phyloP scores from a whole-genome alignment of 2,888 invertebrate species.

The Pseudoips prasinana region DNA sequence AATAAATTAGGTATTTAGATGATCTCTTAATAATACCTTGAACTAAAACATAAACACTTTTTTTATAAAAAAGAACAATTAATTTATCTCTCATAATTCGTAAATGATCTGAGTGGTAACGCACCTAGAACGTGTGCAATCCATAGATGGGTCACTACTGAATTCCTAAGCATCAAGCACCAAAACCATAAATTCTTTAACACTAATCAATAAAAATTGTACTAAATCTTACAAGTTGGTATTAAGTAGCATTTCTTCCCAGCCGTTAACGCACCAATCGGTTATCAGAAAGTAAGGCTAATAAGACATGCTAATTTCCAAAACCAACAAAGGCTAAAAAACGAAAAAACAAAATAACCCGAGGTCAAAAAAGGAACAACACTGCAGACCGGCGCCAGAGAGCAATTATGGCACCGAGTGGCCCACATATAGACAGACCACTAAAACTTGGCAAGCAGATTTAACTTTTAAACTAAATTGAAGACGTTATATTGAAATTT shows the following conservation, averaged over 20 bases:
- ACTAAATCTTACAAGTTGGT: too few species aligned
- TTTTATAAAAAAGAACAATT: too few species aligned
- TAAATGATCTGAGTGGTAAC: too few species aligned
- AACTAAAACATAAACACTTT: too few species aligned
- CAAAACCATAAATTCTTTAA: too few species aligned
- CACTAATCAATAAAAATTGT: too few species aligned
- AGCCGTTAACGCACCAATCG: conserved; percentile 74
- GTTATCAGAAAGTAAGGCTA: conserved; percentile 74
- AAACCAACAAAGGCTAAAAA: conserved; percentile 78
- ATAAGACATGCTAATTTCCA: conserved; percentile 82
- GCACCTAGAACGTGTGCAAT: too few species aligned
- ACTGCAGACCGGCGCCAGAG: conserved; percentile 73
- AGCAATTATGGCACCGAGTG: conserved; percentile 66
- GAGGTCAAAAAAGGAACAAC: conserved; percentile 65
- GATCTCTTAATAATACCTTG: too few species aligned
- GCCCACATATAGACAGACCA: conserved; percentile 34
- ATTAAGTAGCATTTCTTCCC: conserved; percentile 1
- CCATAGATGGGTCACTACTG: too few species aligned
- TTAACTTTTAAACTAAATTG: background rate
- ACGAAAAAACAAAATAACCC: conserved; percentile 49
- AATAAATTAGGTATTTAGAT: too few species aligned
- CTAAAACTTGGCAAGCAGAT: conserved; percentile 27
- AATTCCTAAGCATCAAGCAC: too few species aligned
- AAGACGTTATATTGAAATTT: background rate
- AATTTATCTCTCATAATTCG: too few species aligned